Conservation (phyloP, 2,888 invertebrate genomes). For the Nebria salina region DNA sequence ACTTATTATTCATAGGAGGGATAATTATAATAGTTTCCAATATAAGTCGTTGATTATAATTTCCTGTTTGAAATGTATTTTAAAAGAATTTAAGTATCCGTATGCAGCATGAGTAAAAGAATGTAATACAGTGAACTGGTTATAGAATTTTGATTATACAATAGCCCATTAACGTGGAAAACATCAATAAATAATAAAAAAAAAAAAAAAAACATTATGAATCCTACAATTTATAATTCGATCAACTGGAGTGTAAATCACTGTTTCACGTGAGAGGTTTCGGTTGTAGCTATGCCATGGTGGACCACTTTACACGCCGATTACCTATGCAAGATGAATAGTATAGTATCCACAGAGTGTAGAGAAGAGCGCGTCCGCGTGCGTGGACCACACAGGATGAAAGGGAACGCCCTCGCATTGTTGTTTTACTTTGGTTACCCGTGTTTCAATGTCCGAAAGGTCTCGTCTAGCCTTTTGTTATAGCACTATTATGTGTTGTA, state of each 20-base stretch:
- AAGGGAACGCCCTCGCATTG: constrained; percentile 43
- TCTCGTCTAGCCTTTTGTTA: background rate
- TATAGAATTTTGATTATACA: too few species aligned
- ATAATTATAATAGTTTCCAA: too few species aligned
- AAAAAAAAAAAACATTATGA: background rate
- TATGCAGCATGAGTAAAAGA: too few species aligned
- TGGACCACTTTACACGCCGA: constrained; percentile 16
- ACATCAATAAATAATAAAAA: too few species aligned
- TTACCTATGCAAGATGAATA: constrained; percentile 23
- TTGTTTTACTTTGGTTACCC: constrained; percentile 37
- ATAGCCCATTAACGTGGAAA: too few species aligned
- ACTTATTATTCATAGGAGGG: too few species aligned
- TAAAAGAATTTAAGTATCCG: too few species aligned
- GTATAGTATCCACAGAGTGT: constrained; percentile 46
- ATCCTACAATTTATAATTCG: background rate
- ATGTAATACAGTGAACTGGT: too few species aligned
- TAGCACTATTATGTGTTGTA: background rate
- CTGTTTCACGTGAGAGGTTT: background rate
- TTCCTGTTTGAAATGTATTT: too few species aligned
- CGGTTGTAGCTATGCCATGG: background rate
- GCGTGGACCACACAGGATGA: constrained; percentile 49
- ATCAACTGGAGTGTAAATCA: background rate
- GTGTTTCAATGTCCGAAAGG: constrained; percentile 3
- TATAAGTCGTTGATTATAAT: too few species aligned
- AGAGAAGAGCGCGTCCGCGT: constrained; percentile 32